Conservation (phyloP, 2,888 invertebrate genomes). For the Machimus atricapillus region DNA sequence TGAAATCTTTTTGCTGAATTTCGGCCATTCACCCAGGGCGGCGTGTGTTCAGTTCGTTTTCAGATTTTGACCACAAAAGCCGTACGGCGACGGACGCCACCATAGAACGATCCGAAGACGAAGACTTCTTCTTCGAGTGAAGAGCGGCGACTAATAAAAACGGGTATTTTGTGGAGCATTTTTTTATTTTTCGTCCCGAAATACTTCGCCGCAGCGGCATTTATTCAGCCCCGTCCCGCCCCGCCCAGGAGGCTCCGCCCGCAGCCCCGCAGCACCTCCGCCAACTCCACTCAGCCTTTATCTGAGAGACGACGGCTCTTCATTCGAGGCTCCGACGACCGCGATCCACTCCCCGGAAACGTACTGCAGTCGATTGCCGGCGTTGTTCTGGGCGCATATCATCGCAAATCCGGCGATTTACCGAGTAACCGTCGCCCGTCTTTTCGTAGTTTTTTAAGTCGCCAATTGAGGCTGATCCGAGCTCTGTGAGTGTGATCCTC, state of each 20-base stretch:
- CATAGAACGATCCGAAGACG: not conserved
- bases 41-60: not conserved
- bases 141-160: not conserved
- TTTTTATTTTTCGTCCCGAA: not conserved
- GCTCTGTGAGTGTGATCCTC: constrained; percentile 6
- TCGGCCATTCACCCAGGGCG: constrained; percentile 18
- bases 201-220: not conserved
- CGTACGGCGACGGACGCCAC: not conserved
- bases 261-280: not conserved
- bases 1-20: not conserved
- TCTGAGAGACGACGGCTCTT: not conserved
- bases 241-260: not conserved
- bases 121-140: not conserved
- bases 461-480: constrained; percentile 1
- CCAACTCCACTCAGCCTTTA: not conserved
- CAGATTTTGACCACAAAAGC: not conserved
- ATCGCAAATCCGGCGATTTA: not conserved
- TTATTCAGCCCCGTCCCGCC: not conserved
- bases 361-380: constrained; percentile 9
- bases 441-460: not conserved
- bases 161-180: constrained; percentile 8
- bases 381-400: not conserved
- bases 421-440: not conserved
- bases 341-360: constrained; percentile 28
- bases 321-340: not conserved